Evolutionary conservation across 2,888 invertebrate genomes (phyloP), one percentile per base, ranked within the genome.

Genomic region (Eupeodes luniger): DNA sequence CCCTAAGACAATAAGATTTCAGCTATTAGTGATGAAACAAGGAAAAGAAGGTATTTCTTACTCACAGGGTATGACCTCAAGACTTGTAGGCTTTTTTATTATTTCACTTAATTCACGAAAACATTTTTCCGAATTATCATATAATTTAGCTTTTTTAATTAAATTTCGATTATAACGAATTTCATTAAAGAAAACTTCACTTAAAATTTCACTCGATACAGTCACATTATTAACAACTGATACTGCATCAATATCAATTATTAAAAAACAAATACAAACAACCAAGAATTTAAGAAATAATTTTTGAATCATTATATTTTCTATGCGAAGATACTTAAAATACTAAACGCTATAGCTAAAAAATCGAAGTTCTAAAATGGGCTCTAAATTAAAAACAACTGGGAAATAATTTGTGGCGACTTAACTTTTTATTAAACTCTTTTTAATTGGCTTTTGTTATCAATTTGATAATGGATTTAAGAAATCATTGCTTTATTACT

Each of bases 101-200:
- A 67, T 67, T 34, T 27, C 67, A 36, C 36, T 14, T 5, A 69
- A 51, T 69, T 36, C 69, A 0, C 0, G 36, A 40, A 53, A 11
- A 40, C 69, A 69, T 19, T 69, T 51, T 53, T 69, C 53, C 6
- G 34, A 16, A 19, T 53, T 36, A 53, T 53, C 16, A 7, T 67
- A 1, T 4, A 12, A 53, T 69, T 36, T 40, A 16, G 69, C 36
- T 51, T 36, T 36, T 6, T 2, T n/a, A 12, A 69, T 4, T 40
- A 69, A 53, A 51, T 40, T 7, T 16, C 16, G 16, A 40, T 69
- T 53, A 5, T 51, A 16, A 12, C 36, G 53, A 67, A 67, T 51
- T 67, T 67, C 67, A 34, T 67, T 36, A n/a, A 67, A 67, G n/a
- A 67, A 67, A 34, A 67, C 7, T 67, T 67, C 67, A 34, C 67